Evolutionary conservation across 2,888 invertebrate genomes (phyloP).

Genomic region (Platycnemis pennipes): DNA sequence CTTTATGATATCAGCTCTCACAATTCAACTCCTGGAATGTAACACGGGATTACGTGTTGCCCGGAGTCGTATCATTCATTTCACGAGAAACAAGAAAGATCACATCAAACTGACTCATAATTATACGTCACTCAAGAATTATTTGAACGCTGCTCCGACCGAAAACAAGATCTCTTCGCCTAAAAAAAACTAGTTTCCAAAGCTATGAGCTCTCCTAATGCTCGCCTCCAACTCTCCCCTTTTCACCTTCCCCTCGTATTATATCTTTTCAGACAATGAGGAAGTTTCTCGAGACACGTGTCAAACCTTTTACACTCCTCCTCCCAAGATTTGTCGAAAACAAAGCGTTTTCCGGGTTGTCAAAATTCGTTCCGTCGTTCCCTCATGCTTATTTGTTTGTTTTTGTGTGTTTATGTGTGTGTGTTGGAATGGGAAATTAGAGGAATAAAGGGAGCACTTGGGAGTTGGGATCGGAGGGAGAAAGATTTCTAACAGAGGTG

Average conservation of each 20-base stretch:
- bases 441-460: background rate
- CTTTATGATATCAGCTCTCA: conserved; percentile 26
- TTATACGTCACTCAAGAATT: conserved; percentile 61
- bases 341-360: conserved; percentile 50
- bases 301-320: conserved; percentile 38
- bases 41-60: conserved; percentile 28
- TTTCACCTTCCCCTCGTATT: conserved; percentile 20
- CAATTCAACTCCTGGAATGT: background rate
- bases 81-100: conserved; percentile 12
- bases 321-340: conserved; percentile 41
- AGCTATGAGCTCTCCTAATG: conserved; percentile 22
- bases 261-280: conserved; percentile 38
- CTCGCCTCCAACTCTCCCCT: background rate
- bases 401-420: background rate
- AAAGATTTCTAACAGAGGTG: background rate
- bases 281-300: conserved; percentile 37
- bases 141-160: conserved; percentile 38
- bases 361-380: conserved; percentile 24
- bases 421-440: conserved; percentile 18
- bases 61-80: conserved; percentile 15
- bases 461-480: background rate
- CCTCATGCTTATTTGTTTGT: background rate
- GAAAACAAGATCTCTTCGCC: background rate
- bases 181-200: background rate
- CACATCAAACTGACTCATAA: conserved; percentile 54